Evolutionary conservation across 64 coral and sea anemone genomes (phyloP).

Genomic region (Actinia equina): DNA sequence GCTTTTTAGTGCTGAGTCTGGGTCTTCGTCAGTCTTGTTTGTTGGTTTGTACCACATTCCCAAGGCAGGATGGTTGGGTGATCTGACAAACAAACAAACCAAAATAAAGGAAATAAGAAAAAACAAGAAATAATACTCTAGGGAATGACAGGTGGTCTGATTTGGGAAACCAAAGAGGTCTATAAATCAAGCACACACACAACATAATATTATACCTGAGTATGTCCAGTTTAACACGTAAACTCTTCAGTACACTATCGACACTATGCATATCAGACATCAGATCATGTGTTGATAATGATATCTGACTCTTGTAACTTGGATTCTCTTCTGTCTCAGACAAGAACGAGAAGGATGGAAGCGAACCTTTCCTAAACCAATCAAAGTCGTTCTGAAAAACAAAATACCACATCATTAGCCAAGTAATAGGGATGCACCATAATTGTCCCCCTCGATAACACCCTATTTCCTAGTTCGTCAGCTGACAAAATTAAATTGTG

Average conservation of each 20-base stretch:
- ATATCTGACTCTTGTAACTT: constrained; percentile 55
- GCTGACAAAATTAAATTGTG: no score
- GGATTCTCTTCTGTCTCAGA: constrained; percentile 17
- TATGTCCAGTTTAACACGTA: constrained; percentile 78
- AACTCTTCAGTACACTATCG: constrained; percentile 53
- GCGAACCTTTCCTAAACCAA: constrained; percentile 83
- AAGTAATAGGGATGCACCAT: neutral
- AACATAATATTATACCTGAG: constrained; percentile 43
- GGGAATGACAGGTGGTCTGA: no score
- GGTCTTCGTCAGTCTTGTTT: neutral
- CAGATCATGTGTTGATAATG: constrained; percentile 68
- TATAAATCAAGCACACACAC: neutral
- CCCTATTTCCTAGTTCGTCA: no score
- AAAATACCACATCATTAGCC: neutral
- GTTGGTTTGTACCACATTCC: constrained; percentile 18
- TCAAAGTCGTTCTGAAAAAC: constrained; percentile 87
- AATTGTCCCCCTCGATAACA: no score
- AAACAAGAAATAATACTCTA: neutral
- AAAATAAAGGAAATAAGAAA: neutral
- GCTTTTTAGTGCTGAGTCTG: neutral
- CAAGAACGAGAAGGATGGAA: constrained; percentile 64
- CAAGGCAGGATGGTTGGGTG: constrained; percentile 10
- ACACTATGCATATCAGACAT: constrained; percentile 80
- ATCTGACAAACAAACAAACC: neutral
- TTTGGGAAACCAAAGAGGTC: no score